Conservation (phyloP, 2,888 invertebrate species). For the Caenorhabditis sp. region DNA sequence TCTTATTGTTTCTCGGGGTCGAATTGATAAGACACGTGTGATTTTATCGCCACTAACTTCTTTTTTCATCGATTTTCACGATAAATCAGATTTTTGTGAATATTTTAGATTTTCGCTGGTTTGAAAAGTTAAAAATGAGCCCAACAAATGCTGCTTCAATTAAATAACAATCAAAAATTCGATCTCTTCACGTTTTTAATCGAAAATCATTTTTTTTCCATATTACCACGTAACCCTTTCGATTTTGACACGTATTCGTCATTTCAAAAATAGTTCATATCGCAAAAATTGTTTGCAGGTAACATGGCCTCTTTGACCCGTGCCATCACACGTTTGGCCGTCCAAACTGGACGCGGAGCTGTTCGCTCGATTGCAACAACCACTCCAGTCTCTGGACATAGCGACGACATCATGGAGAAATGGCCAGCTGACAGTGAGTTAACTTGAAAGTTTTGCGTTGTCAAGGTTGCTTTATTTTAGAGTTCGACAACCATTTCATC, state of each 20-base stretch:
- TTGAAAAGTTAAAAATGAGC: too few relatives aligned
- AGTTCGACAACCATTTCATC: constrained; percentile 70
- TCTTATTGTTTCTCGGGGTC: background rate
- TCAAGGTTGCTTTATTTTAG: constrained; percentile 40
- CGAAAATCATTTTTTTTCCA: background rate
- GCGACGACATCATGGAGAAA: constrained; percentile 66
- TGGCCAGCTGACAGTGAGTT: constrained; percentile 67
- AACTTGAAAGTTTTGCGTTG: background rate
- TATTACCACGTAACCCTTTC: background rate
- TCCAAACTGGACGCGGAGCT: constrained; percentile 29
- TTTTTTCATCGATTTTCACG: background rate
- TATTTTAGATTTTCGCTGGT: too few relatives aligned
- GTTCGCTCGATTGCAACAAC: constrained; percentile 41
- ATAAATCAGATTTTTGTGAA: too few relatives aligned
- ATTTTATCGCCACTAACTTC: background rate
- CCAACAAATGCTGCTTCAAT: too few relatives aligned
- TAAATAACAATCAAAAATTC: too few relatives aligned
- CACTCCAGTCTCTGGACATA: constrained; percentile 38
- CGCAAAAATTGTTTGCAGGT: constrained; percentile 17
- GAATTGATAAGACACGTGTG: background rate
- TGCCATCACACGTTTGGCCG: constrained; percentile 40
- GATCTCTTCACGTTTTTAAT: too few relatives aligned
- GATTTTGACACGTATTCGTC: background rate
- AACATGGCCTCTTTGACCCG: constrained; percentile 55
- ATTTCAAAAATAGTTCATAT: background rate